Percentiles rank a stretch among this genome's conserved stretches.
Conservation (phyloP, 2,113 vertebrate genomes). For the Noctilio leporinus region DNA sequence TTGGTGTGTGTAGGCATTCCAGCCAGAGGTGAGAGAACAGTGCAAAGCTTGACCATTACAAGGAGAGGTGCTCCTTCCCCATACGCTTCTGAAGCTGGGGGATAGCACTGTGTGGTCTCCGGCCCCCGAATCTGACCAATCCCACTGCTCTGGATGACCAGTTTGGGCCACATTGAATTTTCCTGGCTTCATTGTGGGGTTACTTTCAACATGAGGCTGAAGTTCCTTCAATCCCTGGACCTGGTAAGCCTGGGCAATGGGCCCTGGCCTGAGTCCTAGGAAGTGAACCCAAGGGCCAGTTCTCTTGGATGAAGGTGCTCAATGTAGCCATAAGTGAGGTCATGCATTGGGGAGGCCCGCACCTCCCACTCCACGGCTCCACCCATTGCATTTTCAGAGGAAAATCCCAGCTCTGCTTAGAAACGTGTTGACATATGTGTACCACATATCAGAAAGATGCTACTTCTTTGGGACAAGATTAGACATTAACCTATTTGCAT, state of each 20-base stretch:
- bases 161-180: neutral
- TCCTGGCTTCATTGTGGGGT: neutral
- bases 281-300: neutral
- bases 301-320: neutral
- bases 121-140: neutral
- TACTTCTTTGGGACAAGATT: conserved; percentile 17
- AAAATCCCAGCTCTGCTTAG: neutral
- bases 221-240: neutral
- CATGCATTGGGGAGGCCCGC: neutral
- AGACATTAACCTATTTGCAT: conserved; percentile 46
- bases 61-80: too few relatives aligned
- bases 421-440: neutral
- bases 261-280: neutral
- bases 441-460: neutral
- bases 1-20: neutral
- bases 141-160: neutral
- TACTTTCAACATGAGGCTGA: neutral
- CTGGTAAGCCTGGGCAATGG: neutral
- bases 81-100: too few relatives aligned
- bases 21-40: neutral
- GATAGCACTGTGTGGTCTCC: neutral
- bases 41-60: neutral
- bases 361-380: neutral
- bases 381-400: neutral
- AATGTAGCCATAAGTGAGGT: neutral